Evolutionary conservation across 2,113 vertebrate species (phyloP), one percentile per base, ranked within the genome.

Genomic region (Geothlypis trichas): DNA sequence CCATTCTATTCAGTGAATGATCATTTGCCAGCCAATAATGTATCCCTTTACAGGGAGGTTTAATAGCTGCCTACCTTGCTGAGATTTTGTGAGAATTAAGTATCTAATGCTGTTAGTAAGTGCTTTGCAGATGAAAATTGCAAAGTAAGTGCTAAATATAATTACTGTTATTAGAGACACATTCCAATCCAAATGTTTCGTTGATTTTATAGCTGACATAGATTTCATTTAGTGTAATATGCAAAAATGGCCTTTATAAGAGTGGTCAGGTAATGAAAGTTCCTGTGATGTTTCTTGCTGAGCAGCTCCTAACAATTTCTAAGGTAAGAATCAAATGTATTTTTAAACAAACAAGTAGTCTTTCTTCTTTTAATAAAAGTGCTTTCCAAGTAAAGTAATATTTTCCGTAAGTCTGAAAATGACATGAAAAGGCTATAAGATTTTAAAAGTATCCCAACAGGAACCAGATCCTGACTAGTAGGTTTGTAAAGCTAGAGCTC

Each of bases 91-190:
- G 58, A 95, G 55, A 93, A 88, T 85, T 80, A 89, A 67, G 30
- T 67, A 75, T 63, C 47, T 91, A 94, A 80, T 67, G 59, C 47
- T 84, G 75, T 21, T 93, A 59, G 54, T 80, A 90, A 96, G 85
- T 81, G 72, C 47, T 90, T 90, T 90, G n/a, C 19, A 84, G 85
- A 77, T 61, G 47, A 92, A 96, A 96, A 97, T 91, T 95, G 55
- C 57, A 65, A 93, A 69, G 71, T 72, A 74, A 81, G 69, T 82
- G 59, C 59, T 81, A 93, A 90, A 83, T 88, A 88, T 90, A 92
- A 96, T 95, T 92, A 82, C 83, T 71, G 15, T 90, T 94, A 91
- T 92, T 94, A 86, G 14, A 91, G 24, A 66, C 21, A 81, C 13
- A 88, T 90, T 95, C 72, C 39, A 84, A 86, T 16, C 28, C 41